A percentile compares a stretch with the other conserved stretches of the same genome.
Evolutionary conservation across 2,888 invertebrate genomes (phyloP).

Genomic region (Standfussiana lucernea): DNA sequence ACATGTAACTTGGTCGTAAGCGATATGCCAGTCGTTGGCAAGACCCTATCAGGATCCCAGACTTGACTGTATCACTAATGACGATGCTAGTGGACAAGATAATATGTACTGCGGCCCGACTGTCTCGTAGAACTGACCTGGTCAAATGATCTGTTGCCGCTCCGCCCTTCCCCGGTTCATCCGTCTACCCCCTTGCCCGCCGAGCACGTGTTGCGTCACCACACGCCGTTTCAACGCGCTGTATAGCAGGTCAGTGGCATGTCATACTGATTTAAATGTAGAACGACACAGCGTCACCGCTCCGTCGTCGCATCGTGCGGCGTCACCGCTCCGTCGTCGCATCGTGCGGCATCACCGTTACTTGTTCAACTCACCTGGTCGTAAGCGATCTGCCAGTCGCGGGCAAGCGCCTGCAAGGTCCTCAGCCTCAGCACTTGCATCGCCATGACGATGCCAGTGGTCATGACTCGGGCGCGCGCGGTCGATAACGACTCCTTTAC

Average conservation of each 20-base stretch:
- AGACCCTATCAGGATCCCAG: not conserved
- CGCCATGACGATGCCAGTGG: conserved; percentile 71
- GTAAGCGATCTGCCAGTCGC: conserved; percentile 76
- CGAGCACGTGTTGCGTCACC: not conserved
- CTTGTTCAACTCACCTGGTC: conserved; percentile 66
- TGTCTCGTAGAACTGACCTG: not conserved
- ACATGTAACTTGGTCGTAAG: not conserved
- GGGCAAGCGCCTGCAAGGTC: conserved; percentile 76
- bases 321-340: not conserved
- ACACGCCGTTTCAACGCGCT: not conserved
- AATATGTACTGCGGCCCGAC: not conserved
- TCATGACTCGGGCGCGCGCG: conserved; percentile 69
- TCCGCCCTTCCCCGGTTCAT: not conserved
- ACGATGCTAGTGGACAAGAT: not conserved
- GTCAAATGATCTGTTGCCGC: not conserved
- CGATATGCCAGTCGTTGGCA: not conserved
- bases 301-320: not conserved
- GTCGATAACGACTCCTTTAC: conserved; percentile 23
- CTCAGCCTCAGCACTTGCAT: conserved; percentile 78
- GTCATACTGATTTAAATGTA: not conserved
- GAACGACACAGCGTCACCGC: not conserved
- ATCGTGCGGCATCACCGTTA: not conserved
- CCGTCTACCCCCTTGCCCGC: not conserved
- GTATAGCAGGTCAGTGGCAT: not conserved
- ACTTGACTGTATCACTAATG: not conserved